Evolutionary conservation across 2,113 vertebrate genomes (phyloP).

Genomic region (Alexandromys fortis): DNA sequence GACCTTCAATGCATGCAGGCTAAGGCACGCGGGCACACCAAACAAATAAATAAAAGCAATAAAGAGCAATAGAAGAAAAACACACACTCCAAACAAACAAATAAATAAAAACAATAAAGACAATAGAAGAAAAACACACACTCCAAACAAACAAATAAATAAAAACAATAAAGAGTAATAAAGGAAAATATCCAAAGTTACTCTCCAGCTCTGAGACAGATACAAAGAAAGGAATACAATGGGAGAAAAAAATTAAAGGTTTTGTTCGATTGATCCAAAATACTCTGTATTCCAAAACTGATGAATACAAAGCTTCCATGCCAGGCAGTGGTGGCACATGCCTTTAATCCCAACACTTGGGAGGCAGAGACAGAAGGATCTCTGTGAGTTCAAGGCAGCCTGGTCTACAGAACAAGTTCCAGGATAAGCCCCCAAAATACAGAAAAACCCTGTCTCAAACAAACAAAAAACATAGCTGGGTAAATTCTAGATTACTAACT

Average conservation of each 20-base stretch:
- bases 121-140: not conserved
- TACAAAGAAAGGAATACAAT: not conserved
- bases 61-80: not conserved
- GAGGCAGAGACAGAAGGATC: too few relatives aligned
- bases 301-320: not conserved
- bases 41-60: not conserved
- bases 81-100: not conserved
- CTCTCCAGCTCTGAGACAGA: not conserved
- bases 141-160: not conserved
- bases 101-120: not conserved
- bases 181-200: not conserved
- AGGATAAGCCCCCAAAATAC: too few relatives aligned
- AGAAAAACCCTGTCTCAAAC: too few relatives aligned
- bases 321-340: too few relatives aligned
- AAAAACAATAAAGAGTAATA: not conserved
- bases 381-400: too few relatives aligned
- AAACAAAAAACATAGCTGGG: not conserved
- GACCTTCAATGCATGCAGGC: not conserved
- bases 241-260: not conserved
- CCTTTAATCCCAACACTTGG: too few relatives aligned
- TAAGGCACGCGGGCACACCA: fast-evolving
- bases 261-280: slow-evolving; percentile 34
- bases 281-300: not conserved
- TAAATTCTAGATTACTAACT: not conserved
- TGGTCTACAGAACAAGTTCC: too few relatives aligned